These are phyloP conservation scores for Procambarus clarkii DNA, from an alignment of 1,140 invertebrate genomes.

Conservation along the genomic window DNA sequence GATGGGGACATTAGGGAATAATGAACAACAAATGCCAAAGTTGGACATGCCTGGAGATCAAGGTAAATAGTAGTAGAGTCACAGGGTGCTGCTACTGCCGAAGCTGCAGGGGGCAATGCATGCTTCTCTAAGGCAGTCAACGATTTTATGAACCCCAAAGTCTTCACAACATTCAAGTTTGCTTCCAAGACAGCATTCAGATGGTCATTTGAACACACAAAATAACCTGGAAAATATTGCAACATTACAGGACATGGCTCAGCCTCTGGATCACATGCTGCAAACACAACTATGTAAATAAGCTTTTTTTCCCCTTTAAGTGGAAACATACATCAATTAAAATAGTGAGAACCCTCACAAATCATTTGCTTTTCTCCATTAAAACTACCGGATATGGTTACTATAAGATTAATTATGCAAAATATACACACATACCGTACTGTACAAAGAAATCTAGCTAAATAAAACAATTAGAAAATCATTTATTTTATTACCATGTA, in stretches of 20 bases:
- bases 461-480: not conserved
- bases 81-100: conserved; percentile 13
- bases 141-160: conserved; percentile 12
- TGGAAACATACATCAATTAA: no score
- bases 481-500: conserved; percentile 74
- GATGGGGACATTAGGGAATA: no score
- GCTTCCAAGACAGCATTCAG: conserved; percentile 7
- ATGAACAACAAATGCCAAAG: not conserved
- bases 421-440: no score
- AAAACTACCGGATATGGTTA: no score
- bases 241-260: no score
- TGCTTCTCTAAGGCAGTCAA: not conserved
- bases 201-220: conserved; percentile 11
- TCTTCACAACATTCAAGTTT: not conserved
- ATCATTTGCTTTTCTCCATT: no score
- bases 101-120: conserved; percentile 3
- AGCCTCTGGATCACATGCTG: no score
- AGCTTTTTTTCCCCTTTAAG: no score
- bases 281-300: no score
- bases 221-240: conserved; percentile 20
- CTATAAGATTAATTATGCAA: no score
- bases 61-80: conserved; percentile 42
- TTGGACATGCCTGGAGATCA: conserved; percentile 30
- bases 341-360: no score
- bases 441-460: not conserved